phyloP scores from a whole-genome alignment of 2,113 vertebrate genomes.

The Raja brachyura region DNA sequence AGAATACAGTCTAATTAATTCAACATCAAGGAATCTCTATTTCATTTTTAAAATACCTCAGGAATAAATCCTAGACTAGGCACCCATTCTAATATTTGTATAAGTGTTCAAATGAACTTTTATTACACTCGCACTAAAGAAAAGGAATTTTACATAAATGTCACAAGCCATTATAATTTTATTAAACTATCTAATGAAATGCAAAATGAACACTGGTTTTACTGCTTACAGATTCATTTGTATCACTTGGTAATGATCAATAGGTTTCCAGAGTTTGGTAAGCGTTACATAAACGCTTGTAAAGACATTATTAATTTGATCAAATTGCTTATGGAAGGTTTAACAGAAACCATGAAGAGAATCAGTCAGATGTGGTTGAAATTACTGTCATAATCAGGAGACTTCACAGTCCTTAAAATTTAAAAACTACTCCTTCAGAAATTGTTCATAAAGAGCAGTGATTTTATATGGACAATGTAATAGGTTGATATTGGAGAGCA shows the following conservation, averaged over 20 bases:
- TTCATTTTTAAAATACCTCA: not conserved
- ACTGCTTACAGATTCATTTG: not conserved
- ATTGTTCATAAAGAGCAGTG: not conserved
- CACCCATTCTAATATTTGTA: not conserved
- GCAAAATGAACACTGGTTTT: not conserved
- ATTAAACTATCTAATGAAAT: not conserved
- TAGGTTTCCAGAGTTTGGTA: not conserved
- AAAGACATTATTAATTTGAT: not conserved
- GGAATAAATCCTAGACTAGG: constrained; percentile 3
- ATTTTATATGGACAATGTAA: not conserved
- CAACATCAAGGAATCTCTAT: not conserved
- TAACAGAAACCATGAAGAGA: not conserved
- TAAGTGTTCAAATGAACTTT: not conserved
- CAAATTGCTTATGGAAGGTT: constrained; percentile 29
- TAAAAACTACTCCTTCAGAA: not conserved
- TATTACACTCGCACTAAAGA: not conserved
- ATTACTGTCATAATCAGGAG: not conserved
- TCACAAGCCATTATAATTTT: not conserved
- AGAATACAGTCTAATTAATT: not conserved
- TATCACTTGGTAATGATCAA: constrained; percentile 1
- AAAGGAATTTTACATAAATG: constrained; percentile 10
- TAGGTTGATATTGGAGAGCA: not conserved
- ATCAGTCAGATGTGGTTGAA: not conserved
- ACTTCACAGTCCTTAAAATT: not conserved
- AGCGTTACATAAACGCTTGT: no score